Evolutionary conservation across 2,113 vertebrate genomes (phyloP).

Genomic region (Takifugu bimaculatus): DNA sequence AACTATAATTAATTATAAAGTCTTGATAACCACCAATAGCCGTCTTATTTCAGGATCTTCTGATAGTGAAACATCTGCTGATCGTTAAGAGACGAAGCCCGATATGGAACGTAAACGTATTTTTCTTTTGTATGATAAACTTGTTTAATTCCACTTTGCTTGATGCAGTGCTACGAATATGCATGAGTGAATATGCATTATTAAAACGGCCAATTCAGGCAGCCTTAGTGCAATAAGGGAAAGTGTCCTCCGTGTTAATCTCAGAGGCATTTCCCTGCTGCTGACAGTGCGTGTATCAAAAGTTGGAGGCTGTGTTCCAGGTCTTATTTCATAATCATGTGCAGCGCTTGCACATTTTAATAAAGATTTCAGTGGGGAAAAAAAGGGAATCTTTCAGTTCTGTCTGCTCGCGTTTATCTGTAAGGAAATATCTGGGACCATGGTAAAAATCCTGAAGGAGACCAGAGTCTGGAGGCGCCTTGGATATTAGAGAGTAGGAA

Average conservation of each 20-base stretch:
- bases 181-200: constrained; percentile 69
- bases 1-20: constrained; percentile 41
- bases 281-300: constrained; percentile 50
- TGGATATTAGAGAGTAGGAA: not conserved
- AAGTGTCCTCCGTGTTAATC: constrained; percentile 56
- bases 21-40: constrained; percentile 45
- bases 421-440: not conserved
- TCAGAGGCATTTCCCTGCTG: constrained; percentile 49
- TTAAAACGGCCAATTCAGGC: constrained; percentile 60
- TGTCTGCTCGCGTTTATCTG: not conserved
- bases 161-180: constrained; percentile 59
- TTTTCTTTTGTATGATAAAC: constrained; percentile 66
- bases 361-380: constrained; percentile 16
- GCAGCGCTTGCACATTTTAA: constrained; percentile 53
- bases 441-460: not conserved
- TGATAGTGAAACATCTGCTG: constrained; percentile 35
- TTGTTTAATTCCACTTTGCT: constrained; percentile 66
- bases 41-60: constrained; percentile 41
- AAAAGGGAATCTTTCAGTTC: constrained; percentile 12
- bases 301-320: constrained; percentile 44
- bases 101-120: constrained; percentile 36
- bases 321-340: constrained; percentile 56
- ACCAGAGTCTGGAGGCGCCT: not conserved
- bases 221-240: constrained; percentile 48
- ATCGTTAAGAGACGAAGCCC: constrained; percentile 38